These are phyloP conservation scores for Tridacna gigas DNA, from an alignment of 2,888 invertebrate species.

Conservation along the genomic window DNA sequence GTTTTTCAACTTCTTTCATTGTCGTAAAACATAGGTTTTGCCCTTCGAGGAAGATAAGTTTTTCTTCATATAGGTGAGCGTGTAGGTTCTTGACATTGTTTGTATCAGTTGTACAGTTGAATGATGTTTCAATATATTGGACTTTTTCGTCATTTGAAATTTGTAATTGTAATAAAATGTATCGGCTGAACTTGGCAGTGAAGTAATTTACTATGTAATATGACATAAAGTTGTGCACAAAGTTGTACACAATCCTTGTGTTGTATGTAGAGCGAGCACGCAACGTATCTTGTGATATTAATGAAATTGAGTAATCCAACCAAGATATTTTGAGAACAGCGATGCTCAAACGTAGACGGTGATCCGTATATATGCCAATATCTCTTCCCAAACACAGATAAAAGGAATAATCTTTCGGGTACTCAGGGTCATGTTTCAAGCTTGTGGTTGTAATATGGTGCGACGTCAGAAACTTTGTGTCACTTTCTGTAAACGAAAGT, in stretches of 20 bases:
- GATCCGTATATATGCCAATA: neutral
- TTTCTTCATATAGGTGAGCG: neutral
- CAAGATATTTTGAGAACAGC: constrained; percentile 10
- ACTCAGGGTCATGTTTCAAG: neutral
- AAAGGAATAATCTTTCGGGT: neutral
- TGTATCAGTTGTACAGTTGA: neutral
- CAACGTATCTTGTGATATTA: neutral
- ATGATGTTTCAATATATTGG: neutral
- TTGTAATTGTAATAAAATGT: neutral
- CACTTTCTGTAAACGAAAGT: neutral
- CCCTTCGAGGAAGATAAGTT: neutral
- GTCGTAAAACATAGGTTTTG: neutral
- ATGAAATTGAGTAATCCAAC: neutral
- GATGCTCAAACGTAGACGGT: constrained; percentile 6
- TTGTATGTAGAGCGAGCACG: neutral
- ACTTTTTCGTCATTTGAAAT: neutral
- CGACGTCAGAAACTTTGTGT: neutral
- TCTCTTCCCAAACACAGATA: constrained; percentile 14
- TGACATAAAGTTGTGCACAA: neutral
- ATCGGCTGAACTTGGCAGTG: neutral
- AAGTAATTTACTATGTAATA: neutral
- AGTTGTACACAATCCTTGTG: neutral
- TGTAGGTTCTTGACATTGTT: neutral
- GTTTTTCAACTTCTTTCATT: neutral
- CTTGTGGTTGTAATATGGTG: neutral